Percentiles rank a stretch among this genome's conserved stretches.
phyloP scores from a whole-genome alignment of 2,888 invertebrate species.

The Thymelicus sylvestris region DNA sequence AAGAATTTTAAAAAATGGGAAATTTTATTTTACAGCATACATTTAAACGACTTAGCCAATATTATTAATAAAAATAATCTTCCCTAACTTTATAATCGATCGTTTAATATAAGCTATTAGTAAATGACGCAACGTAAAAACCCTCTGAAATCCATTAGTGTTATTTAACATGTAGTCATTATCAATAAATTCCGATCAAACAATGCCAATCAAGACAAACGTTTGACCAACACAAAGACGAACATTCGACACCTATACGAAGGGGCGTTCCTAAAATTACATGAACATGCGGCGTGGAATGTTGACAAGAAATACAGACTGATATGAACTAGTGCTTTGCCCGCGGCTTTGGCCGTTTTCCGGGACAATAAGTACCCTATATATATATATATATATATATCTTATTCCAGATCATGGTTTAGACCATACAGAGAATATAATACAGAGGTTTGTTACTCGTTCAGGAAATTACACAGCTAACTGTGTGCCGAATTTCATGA shows the following conservation, averaged over 20 bases:
- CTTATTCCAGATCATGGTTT: too few species aligned
- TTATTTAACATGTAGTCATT: conserved; percentile 9
- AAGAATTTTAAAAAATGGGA: too few species aligned
- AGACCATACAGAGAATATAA: too few species aligned
- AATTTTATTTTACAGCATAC: too few species aligned
- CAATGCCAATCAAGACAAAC: conserved; percentile 45
- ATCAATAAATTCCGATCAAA: conserved; percentile 53
- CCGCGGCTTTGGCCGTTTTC: too few species aligned
- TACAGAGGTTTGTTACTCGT: too few species aligned
- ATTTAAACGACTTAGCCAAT: too few species aligned
- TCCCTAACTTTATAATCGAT: too few species aligned
- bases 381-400: too few species aligned
- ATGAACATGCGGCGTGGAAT: conserved; percentile 61
- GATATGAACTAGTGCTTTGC: neutral
- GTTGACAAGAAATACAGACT: conserved; percentile 57
- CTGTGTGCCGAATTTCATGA: too few species aligned
- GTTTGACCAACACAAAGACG: conserved; percentile 20
- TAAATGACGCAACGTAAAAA: conserved; percentile 4
- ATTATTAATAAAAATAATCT: neutral
- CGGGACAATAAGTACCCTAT: too few species aligned
- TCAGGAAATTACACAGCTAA: too few species aligned
- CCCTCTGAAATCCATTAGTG: conserved; percentile 12
- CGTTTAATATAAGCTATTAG: neutral
- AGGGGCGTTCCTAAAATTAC: conserved; percentile 71
- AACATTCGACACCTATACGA: conserved; percentile 48